A percentile compares a stretch with the other conserved stretches of the same genome.
phyloP scores from a whole-genome alignment of 2,888 invertebrate species.

The Coleophora deauratella region DNA sequence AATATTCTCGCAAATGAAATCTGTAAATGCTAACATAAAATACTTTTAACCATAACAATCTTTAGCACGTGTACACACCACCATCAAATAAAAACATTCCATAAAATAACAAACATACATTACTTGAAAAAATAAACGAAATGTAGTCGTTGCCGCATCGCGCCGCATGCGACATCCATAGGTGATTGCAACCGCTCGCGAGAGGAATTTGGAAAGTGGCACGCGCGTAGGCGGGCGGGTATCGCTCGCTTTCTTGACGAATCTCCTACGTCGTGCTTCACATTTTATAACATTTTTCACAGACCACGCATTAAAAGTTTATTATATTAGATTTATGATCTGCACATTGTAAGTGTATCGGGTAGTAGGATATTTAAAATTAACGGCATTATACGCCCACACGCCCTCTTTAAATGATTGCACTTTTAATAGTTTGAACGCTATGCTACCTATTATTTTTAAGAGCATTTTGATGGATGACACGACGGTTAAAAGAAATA shows the following conservation, averaged over 20 bases:
- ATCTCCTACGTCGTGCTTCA: slow-evolving; percentile 61
- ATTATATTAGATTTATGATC: slow-evolving; percentile 15
- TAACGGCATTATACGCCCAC: too few species aligned
- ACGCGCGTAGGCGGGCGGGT: slow-evolving; percentile 68
- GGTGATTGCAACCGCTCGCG: slow-evolving; percentile 65
- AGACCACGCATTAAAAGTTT: slow-evolving; percentile 25
- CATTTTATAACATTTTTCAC: slow-evolving; percentile 60
- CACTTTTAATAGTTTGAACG: too few species aligned
- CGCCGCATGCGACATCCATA: slow-evolving; percentile 15
- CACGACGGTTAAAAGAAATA: too few species aligned
- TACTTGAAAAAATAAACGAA: too few species aligned
- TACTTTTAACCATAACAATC: too few species aligned
- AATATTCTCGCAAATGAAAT: slow-evolving; percentile 7
- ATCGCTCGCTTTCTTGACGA: slow-evolving; percentile 56
- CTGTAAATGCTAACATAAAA: background rate
- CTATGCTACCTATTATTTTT: too few species aligned
- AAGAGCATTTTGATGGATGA: too few species aligned
- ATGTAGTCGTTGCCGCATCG: too few species aligned
- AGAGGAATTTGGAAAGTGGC: slow-evolving; percentile 72
- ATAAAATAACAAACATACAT: too few species aligned
- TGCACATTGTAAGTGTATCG: slow-evolving; percentile 5
- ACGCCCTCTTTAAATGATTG: too few species aligned
- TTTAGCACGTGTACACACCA: too few species aligned
- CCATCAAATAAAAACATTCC: too few species aligned
- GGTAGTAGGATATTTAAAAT: slow-evolving; percentile 12